Percentiles rank a stretch among this genome's conserved stretches.
phyloP scores from a whole-genome alignment of 2,113 vertebrate genomes.

The Chamaea fasciata region DNA sequence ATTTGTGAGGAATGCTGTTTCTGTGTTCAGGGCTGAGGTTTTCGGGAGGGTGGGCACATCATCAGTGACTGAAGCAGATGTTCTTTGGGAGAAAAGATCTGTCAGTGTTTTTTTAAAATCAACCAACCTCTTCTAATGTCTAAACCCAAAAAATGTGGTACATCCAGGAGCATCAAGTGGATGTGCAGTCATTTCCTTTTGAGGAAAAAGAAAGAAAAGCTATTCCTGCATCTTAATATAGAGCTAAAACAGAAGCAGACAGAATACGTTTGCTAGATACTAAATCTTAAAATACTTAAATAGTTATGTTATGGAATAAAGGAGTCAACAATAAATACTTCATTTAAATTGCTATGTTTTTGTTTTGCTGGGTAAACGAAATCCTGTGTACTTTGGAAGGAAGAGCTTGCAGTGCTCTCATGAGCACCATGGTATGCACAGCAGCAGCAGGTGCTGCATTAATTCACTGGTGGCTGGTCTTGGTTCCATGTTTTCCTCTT shows the following conservation, averaged over 20 bases:
- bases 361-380: background rate
- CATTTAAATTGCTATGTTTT: background rate
- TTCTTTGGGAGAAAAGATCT: background rate
- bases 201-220: background rate
- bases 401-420: background rate
- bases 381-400: background rate
- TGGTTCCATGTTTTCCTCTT: background rate
- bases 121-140: background rate
- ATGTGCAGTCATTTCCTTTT: background rate
- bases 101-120: background rate
- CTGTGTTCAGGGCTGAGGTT: background rate
- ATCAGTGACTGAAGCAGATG: background rate
- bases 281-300: background rate
- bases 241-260: background rate
- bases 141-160: background rate
- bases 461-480: rapidly evolving
- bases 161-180: background rate
- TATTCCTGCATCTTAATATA: background rate
- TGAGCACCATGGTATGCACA: rapidly evolving
- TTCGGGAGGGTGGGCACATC: rapidly evolving
- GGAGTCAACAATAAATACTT: background rate
- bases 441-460: rapidly evolving
- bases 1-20: background rate
- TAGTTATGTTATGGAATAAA: background rate
- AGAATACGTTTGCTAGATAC: background rate